These are phyloP conservation scores for Nothura maculosa DNA, from an alignment of 2,797 vertebrate species.

Conservation along the genomic window DNA sequence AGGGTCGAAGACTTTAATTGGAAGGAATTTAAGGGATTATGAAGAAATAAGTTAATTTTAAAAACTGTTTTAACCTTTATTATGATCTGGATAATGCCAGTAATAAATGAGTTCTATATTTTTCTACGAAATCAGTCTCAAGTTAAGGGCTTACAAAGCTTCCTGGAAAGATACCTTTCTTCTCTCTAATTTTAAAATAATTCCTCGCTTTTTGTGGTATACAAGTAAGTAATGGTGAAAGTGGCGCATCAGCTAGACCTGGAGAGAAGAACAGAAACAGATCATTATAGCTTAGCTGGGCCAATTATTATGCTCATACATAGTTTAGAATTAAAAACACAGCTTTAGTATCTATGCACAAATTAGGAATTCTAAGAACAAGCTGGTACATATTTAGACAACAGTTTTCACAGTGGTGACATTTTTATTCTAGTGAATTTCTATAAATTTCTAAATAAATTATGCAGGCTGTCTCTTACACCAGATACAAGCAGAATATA, in stretches of 20 bases:
- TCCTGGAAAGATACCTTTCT: slow-evolving; percentile 58
- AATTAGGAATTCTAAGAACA: background rate
- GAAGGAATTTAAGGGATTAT: background rate
- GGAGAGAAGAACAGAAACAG: slow-evolving; percentile 42
- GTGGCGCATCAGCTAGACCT: slow-evolving; percentile 93
- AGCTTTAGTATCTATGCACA: background rate
- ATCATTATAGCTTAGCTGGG: background rate
- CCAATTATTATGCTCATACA: background rate
- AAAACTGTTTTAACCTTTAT: background rate
- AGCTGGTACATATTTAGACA: background rate
- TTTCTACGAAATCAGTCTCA: background rate
- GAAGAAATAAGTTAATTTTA: background rate
- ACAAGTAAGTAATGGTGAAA: slow-evolving; percentile 91
- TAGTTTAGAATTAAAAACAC: background rate
- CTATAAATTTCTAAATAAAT: background rate
- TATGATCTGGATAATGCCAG: background rate
- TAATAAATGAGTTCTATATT: background rate
- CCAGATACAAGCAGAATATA: background rate
- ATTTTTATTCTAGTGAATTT: background rate
- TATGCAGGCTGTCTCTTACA: background rate
- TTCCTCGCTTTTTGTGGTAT: slow-evolving; percentile 92
- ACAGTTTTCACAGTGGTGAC: background rate
- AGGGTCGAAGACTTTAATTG: background rate
- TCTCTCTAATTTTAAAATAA: slow-evolving; percentile 92
- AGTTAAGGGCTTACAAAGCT: slow-evolving; percentile 57